Evolutionary conservation across 2,797 vertebrate genomes (phyloP), one percentile per base, ranked within the genome.

Genomic region (Novumbra hubbsi): DNA sequence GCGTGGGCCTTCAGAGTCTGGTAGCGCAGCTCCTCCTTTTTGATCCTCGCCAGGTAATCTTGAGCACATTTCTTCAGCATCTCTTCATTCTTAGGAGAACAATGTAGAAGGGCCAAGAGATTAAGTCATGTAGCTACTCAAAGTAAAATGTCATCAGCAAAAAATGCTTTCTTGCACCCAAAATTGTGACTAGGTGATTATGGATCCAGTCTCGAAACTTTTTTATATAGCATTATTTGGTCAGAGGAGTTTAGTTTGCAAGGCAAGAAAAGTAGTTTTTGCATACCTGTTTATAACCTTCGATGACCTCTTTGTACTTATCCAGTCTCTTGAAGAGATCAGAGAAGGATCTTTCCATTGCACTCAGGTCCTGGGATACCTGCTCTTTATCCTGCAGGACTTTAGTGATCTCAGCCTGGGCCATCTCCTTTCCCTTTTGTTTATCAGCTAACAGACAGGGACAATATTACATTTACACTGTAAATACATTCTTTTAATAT

Each of bases 281-380:
- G 28, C 76, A 3, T 6, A 97, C 97, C 93, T 93, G 96, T 78
- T 85, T 95, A 84, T 95, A 98, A 41, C 96, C 96, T 17, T 96
- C 95, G 0, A 97, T 83, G 0, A 88, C 92, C 0, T 94, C 95
- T 86, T 96, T 99, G 87, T 96, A 96, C 66, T 98, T 96, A 81
- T 98, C 96, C 73, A 96, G 92, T 24, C 96, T 93, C 83, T 95
- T 97, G 83, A 98, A 95, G 68, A 99, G 90, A 0, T 98, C 95
- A 0, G 95, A 94, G 73, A 96, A 96, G 0, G 97, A 97, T 62
- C 94, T 95, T 41, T 98, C 97, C 92, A 93, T 88, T 14, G 94
- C 85, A 28, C 87, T 95, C 70, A 99, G 90, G 73, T 98, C 97
- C 21, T 80, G 81, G 28, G 91, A 76, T 19, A 92, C 81, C 78